These are phyloP conservation scores for Gymnocephalus cernua DNA, from an alignment of 2,113 vertebrate species.

Conservation along the genomic window DNA sequence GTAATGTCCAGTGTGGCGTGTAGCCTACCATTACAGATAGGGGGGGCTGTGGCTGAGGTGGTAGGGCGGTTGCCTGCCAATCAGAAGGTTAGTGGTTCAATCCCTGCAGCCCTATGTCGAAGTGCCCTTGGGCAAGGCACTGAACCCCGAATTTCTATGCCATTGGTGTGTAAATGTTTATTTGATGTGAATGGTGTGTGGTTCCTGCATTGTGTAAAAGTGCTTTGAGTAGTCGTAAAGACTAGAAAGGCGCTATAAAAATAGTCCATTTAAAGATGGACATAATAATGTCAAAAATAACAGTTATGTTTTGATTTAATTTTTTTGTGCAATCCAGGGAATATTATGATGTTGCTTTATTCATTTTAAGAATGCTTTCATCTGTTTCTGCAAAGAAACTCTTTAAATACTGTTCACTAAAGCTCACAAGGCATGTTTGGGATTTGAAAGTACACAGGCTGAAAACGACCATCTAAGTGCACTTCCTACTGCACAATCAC, in stretches of 20 bases:
- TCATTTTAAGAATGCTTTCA: background rate
- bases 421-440: background rate
- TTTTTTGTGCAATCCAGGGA: background rate
- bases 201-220: too few relatives aligned
- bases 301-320: too few relatives aligned
- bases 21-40: background rate
- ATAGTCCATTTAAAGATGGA: background rate
- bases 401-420: background rate
- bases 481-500: slow-evolving; percentile 26
- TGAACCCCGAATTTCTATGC: too few relatives aligned
- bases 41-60: too few relatives aligned
- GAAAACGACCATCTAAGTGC: slow-evolving; percentile 30
- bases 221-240: too few relatives aligned
- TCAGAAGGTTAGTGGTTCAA: too few relatives aligned
- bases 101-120: too few relatives aligned
- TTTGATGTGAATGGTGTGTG: too few relatives aligned
- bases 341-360: background rate
- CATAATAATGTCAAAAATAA: background rate
- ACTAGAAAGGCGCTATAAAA: too few relatives aligned
- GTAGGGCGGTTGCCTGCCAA: too few relatives aligned
- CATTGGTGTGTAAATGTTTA: too few relatives aligned
- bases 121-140: too few relatives aligned
- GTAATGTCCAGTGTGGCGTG: background rate
- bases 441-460: background rate
- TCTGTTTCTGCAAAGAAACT: background rate